Conservation (phyloP, 2,113 vertebrate species). For the Hyperopisus bebe region DNA sequence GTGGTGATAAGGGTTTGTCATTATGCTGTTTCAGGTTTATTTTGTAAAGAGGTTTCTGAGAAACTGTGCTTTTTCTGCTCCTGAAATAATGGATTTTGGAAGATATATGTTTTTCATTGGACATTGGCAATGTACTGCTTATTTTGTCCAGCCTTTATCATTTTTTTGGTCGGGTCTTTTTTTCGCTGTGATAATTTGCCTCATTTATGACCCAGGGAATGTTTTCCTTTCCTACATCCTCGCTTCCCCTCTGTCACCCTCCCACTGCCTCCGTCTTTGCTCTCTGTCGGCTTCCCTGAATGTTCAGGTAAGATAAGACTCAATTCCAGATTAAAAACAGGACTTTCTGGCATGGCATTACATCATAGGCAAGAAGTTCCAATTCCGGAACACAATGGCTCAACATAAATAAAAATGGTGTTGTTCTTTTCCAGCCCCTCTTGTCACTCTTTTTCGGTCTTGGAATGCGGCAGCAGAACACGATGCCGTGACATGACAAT, state of each 20-base stretch:
- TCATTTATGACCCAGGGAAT: not conserved
- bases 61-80: not conserved
- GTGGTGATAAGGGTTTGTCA: not conserved
- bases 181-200: not conserved
- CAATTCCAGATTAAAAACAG: conserved; percentile 12
- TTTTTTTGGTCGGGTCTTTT: not conserved
- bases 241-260: not conserved
- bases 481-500: not conserved
- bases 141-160: not conserved
- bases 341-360: not conserved
- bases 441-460: not conserved
- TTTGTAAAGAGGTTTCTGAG: not conserved
- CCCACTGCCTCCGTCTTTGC: not conserved
- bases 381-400: not conserved
- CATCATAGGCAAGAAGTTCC: not conserved
- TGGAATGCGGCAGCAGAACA: not conserved
- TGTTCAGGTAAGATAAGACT: conserved; percentile 22
- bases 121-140: not conserved
- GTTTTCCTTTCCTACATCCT: not conserved
- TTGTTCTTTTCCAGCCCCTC: not conserved
- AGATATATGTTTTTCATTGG: not conserved
- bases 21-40: not conserved
- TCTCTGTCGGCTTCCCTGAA: not conserved
- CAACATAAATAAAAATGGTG: not conserved
- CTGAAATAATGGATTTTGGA: not conserved